Evolutionary conservation across 1,140 invertebrate genomes (phyloP), one percentile per base, ranked within the genome.

Genomic region (Drosophila varians): DNA sequence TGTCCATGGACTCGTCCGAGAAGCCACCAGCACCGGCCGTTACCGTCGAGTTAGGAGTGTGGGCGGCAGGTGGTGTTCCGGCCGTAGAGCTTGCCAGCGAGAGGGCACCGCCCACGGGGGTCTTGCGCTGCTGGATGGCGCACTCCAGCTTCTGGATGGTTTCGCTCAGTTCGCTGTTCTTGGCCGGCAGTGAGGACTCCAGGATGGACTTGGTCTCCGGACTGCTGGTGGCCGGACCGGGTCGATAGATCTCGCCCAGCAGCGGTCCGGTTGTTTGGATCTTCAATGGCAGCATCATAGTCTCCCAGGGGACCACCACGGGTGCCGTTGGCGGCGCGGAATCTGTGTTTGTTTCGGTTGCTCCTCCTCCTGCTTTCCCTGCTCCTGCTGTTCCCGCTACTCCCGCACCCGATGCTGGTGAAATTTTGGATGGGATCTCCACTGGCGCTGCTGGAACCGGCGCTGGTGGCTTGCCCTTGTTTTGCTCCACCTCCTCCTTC

Each of bases 1-100:
- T 95, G 68, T 96, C 95, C 1, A 92, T 92, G 0, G 92, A 93
- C 55, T 93, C 93, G 5, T 91, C 90, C 7, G 77, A 86, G 55
- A 77, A 90, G 11, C 57, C 73, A 9, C 60, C 71, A 4, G 71
- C 31, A 1, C 58, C 62, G 1, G 52, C 64, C 6, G 65, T 65
- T 6, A 19, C 51, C 7, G 52, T 70, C 0, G 72, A 69, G 21
- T 65, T 75, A 1, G 70, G 69, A 1, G 74, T 66, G 7, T 69
- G 71, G 1, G 78, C 73, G 5, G 77, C 42, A 1, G 84, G 74
- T 5, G 84, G 74, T 0, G 82, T 86, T 0, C 74, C 74, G 0
- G 76, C 72, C 5, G 64, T 73, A 5, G 80, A 86, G 3, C 76
- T 71, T 26, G 79, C 65, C 54, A 89, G 45, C 0, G 87, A 86